Conservation (phyloP, 2,888 invertebrate species). For the Phasia obesa region DNA sequence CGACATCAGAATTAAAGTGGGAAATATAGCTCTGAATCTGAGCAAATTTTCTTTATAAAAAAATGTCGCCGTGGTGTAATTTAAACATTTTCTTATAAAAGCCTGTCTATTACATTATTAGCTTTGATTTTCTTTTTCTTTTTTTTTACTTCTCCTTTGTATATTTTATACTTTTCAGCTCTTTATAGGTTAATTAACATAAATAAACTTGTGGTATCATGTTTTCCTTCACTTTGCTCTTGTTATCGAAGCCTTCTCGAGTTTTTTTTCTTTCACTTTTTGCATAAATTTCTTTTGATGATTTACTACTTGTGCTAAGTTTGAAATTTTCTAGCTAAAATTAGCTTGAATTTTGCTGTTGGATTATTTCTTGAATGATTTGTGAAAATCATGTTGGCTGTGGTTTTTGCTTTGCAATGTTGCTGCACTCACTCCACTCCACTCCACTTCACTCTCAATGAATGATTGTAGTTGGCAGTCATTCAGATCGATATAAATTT, state of each 20-base stretch:
- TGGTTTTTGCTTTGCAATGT: conserved; percentile 18
- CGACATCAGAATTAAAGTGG: no score
- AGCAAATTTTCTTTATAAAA: no score
- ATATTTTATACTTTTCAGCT: no score
- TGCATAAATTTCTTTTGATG: conserved; percentile 22
- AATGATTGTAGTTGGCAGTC: conserved; percentile 14
- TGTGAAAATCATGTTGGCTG: conserved; percentile 38
- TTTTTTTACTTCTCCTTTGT: no score
- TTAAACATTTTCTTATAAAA: no score
- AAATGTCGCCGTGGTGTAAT: no score
- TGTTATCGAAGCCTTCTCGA: conserved; percentile 17
- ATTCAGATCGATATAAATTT: conserved; percentile 53
- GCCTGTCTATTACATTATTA: no score
- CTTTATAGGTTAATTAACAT: conserved; percentile 40
- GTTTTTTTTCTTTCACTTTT: conserved; percentile 4
- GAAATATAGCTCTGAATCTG: no score
- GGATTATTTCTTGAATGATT: conserved; percentile 36
- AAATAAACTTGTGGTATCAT: conserved; percentile 31
- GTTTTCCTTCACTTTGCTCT: conserved; percentile 39
- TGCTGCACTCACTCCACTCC: conserved; percentile 11
- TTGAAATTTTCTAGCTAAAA: conserved; percentile 43
- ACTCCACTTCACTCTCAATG: no score
- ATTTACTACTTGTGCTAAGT: conserved; percentile 11
- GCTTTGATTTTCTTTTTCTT: no score
- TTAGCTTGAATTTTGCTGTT: conserved; percentile 23